Conservation (phyloP, 1,140 invertebrate species). For the Orius laevigatus region DNA sequence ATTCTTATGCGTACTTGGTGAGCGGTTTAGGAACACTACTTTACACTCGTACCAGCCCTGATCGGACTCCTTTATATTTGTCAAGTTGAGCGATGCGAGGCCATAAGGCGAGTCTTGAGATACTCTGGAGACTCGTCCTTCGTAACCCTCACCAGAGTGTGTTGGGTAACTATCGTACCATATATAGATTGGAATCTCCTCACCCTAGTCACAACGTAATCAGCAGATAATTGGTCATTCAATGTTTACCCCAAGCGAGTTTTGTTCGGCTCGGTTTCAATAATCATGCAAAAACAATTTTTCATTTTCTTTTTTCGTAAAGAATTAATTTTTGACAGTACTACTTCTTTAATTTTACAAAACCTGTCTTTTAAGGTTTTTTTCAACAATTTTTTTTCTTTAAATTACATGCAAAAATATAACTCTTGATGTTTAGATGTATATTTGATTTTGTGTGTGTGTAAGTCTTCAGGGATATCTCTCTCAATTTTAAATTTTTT, state of each 20-base stretch:
- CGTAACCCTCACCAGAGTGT: conserved; percentile 81
- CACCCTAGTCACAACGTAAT: conserved; percentile 42
- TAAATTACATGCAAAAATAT: too few relatives aligned
- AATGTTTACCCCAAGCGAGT: not conserved
- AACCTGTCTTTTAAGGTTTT: too few relatives aligned
- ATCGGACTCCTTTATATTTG: conserved; percentile 78
- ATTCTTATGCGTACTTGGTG: conserved; percentile 74
- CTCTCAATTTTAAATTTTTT: too few relatives aligned
- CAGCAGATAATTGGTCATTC: not conserved
- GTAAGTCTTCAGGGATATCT: too few relatives aligned
- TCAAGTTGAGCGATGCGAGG: conserved; percentile 82
- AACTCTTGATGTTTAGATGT: too few relatives aligned
- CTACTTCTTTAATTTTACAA: too few relatives aligned
- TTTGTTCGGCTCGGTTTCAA: not conserved
- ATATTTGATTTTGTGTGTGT: too few relatives aligned
- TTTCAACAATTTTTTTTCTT: too few relatives aligned
- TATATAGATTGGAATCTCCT: conserved; percentile 89
- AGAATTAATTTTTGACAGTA: too few relatives aligned
- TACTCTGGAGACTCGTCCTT: conserved; percentile 74
- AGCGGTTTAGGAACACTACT: conserved; percentile 86
- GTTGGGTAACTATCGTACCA: conserved; percentile 95
- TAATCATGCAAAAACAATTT: too few relatives aligned
- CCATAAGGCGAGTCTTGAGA: conserved; percentile 72
- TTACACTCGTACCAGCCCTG: conserved; percentile 97
- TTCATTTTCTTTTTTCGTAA: too few relatives aligned